Base-by-base conservation (phyloP, 2,113 vertebrate species). In the Rhabdornis inornatus region DNA sequence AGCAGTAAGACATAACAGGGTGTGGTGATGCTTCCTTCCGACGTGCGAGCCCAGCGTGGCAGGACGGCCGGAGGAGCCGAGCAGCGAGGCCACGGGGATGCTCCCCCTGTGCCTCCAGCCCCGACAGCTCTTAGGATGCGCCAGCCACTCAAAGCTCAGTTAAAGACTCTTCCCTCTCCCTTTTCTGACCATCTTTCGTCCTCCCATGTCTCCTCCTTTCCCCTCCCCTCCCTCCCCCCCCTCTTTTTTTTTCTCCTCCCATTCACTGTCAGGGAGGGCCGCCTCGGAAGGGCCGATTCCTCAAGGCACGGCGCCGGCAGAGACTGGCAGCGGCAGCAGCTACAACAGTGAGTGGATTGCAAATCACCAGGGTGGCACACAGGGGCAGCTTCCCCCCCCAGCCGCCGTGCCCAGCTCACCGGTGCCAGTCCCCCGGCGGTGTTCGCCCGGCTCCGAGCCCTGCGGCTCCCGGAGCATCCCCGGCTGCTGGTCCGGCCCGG, bases 321-420 rank as follows among this genome's bases (percentile, higher is more conserved):
- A 97, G 97, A 95, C 96, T 97, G 91, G 95, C 97, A 91, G 97
- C 96, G 95, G 95, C 95, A 93, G 97, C 97, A 97, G 96, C 97
- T 97, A 96, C 96, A 97, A 97, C 97, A 97, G 97, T 97, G 97
- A 97, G 97, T 97, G 96, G 96, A 96, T 71, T 95, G 96, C 95
- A 96, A 94, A 90, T 95, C 95, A 93, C 91, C 95, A 97, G 95
- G 97, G 93, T 3, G 95, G 89, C 92, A 86, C 94, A 55, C 92
- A 11, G 95, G 94, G 96, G 74, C 94, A 81, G 78, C 69, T 75
- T 64, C 88, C 66, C 88, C 92, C 55, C 63, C 4, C 45, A 6
- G 56, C 87, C 83, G 64, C 80, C 31, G 37, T 1, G 72, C 91
- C 75, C 74, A 71, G 95, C 89, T 90, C 87, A 85, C 95, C 80